These are phyloP conservation scores for Cybosia mesomella DNA, from an alignment of 2,888 invertebrate species.

Conservation along the genomic window DNA sequence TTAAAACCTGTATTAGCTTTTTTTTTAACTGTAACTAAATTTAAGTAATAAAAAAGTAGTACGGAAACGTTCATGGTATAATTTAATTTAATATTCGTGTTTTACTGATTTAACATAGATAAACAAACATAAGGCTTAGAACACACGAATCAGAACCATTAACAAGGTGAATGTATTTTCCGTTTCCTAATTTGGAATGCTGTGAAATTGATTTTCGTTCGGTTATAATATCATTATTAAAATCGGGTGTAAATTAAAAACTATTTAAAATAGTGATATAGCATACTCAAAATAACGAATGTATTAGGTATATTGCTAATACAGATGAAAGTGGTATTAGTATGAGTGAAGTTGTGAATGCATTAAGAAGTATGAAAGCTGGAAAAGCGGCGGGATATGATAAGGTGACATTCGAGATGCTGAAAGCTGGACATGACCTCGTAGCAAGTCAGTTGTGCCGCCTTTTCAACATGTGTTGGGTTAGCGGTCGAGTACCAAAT, in stretches of 20 bases:
- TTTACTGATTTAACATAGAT: not conserved
- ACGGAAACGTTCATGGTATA: not conserved
- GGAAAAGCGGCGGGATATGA: no score
- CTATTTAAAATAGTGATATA: not conserved
- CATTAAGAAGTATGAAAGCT: no score
- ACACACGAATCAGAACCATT: slow-evolving; percentile 34
- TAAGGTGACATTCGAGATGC: no score
- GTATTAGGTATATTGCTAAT: no score
- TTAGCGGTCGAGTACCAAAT: no score
- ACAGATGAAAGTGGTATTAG: no score
- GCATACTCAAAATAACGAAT: no score
- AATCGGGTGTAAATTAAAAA: not conserved
- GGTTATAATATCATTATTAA: not conserved
- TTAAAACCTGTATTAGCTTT: not conserved
- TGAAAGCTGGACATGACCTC: no score
- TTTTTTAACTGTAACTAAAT: not conserved
- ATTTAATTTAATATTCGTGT: not conserved
- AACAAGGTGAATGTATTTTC: slow-evolving; percentile 56
- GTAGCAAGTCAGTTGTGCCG: no score
- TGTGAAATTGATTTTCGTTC: slow-evolving; percentile 45
- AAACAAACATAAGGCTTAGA: slow-evolving; percentile 36
- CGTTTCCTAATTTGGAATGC: slow-evolving; percentile 67
- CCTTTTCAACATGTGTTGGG: no score
- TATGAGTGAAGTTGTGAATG: no score
- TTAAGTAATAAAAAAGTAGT: not conserved